Evolutionary conservation across 1,140 invertebrate species (phyloP).

Genomic region (Pseudachorutes palmiensis): DNA sequence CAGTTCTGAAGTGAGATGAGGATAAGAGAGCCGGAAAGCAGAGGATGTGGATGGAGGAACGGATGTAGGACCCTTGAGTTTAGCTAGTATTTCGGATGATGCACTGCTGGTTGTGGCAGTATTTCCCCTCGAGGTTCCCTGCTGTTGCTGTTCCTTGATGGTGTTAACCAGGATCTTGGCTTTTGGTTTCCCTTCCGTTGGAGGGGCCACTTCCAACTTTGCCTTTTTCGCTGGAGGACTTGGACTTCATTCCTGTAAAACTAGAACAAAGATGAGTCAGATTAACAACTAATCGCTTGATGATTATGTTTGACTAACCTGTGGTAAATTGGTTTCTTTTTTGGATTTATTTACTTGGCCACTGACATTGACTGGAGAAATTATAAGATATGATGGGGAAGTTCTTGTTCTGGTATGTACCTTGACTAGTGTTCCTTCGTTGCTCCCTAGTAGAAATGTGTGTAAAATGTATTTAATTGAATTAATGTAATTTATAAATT

Average conservation of each 20-base stretch:
- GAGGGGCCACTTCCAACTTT: not conserved
- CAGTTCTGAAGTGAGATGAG: constrained; percentile 19
- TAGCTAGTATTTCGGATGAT: constrained; percentile 13
- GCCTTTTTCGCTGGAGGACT: not conserved
- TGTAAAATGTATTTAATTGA: too few species aligned
- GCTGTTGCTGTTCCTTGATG: too few species aligned
- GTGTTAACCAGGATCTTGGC: constrained; percentile 3
- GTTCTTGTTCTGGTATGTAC: too few species aligned
- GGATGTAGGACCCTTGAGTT: constrained; percentile 1
- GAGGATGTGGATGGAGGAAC: not conserved
- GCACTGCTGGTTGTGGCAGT: constrained; percentile 7
- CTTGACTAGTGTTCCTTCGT: too few species aligned
- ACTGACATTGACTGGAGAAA: too few species aligned
- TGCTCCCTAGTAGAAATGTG: too few species aligned
- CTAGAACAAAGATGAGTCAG: not conserved
- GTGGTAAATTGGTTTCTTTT: too few species aligned
- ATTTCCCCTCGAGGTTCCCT: not conserved
- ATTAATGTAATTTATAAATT: too few species aligned
- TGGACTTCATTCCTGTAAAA: not conserved
- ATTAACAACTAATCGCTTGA: not conserved
- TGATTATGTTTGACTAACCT: too few species aligned
- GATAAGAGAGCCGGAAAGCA: constrained; percentile 3
- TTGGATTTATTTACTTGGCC: too few species aligned
- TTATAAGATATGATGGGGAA: too few species aligned
- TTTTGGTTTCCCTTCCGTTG: not conserved